Evolutionary conservation across 2,113 vertebrate species (phyloP).

Genomic region (Scomber scombrus): DNA sequence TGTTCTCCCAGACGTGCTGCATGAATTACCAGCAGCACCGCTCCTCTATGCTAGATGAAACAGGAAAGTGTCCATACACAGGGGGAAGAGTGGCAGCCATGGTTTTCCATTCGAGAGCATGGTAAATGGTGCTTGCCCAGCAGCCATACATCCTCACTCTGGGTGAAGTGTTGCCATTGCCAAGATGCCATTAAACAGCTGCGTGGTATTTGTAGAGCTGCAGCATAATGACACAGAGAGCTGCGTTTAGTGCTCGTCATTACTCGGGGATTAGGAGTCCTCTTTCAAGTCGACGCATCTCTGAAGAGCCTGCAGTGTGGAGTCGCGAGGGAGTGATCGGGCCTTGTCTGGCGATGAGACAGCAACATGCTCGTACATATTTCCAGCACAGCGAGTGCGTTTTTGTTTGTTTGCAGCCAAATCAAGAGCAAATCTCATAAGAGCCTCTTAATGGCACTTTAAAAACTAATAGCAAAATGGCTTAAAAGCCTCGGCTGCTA

Average conservation of each 20-base stretch:
- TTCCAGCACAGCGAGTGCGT: constrained; percentile 50
- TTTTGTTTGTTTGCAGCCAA: constrained; percentile 63
- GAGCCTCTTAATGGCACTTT: constrained; percentile 72
- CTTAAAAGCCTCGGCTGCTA: constrained; percentile 65
- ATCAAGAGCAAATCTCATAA: constrained; percentile 64
- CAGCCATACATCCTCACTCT: constrained; percentile 19
- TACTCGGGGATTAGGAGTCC: constrained; percentile 62
- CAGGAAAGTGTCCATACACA: constrained; percentile 30
- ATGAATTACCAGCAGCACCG: constrained; percentile 52
- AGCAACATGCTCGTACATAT: constrained; percentile 53
- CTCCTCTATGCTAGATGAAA: constrained; percentile 46
- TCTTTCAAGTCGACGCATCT: constrained; percentile 64
- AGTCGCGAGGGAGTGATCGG: constrained; percentile 62
- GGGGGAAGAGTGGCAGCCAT: constrained; percentile 7
- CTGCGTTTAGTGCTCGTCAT: constrained; percentile 60
- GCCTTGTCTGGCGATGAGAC: constrained; percentile 41
- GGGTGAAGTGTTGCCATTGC: constrained; percentile 40
- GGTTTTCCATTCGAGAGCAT: constrained; percentile 40
- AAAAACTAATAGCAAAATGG: constrained; percentile 70
- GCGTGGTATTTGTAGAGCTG: constrained; percentile 57
- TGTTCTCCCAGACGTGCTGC: constrained; percentile 59
- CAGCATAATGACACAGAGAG: constrained; percentile 47
- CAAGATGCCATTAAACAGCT: constrained; percentile 56
- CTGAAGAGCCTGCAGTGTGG: constrained; percentile 60
- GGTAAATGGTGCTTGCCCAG: constrained; percentile 36